phyloP scores from a whole-genome alignment of 2,797 vertebrate species.

The Poeciliopsis presidionis region DNA sequence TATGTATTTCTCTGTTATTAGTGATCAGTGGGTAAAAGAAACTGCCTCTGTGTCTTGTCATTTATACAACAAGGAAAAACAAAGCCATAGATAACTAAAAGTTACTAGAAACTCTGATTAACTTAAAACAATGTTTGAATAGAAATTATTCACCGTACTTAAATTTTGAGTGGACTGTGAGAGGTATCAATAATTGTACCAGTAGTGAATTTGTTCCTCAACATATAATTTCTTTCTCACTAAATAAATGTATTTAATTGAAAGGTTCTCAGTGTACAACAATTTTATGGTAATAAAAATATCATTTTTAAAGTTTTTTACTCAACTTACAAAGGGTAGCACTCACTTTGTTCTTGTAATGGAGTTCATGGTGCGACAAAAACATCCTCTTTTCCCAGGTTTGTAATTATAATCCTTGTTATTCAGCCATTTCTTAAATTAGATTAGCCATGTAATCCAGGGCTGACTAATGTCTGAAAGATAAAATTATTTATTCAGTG shows the following conservation, averaged over 20 bases:
- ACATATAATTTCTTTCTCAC: background rate
- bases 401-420: slow-evolving; percentile 3
- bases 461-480: slow-evolving; percentile 9
- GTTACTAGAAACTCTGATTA: background rate
- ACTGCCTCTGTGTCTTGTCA: background rate
- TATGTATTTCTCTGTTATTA: background rate
- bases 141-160: background rate
- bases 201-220: background rate
- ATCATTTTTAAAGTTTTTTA: background rate
- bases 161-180: background rate
- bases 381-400: slow-evolving; percentile 10
- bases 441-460: slow-evolving; percentile 10
- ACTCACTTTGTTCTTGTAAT: background rate
- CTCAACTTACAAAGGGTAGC: background rate
- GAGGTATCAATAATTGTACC: background rate
- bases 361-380: background rate
- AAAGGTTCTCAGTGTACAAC: background rate
- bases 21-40: background rate
- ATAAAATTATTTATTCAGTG: slow-evolving; percentile 1
- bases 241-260: background rate
- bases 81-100: background rate
- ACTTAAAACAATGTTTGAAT: background rate
- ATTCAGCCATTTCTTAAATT: slow-evolving; percentile 8
- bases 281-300: background rate
- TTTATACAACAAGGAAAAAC: background rate